Conservation (phyloP, 1,140 invertebrate genomes). For the Prorops nasuta region DNA sequence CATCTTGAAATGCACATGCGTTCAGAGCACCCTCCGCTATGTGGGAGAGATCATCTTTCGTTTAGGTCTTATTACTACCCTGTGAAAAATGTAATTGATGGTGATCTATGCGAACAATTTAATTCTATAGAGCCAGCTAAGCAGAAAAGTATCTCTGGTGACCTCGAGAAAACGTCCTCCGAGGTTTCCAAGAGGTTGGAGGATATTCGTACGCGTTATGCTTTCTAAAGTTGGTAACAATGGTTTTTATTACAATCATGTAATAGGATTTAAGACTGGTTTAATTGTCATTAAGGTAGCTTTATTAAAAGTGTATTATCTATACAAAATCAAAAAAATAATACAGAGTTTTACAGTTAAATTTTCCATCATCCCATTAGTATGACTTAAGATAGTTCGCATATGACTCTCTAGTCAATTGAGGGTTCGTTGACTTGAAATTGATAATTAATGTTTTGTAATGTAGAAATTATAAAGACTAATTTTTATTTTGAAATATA, state of each 20-base stretch:
- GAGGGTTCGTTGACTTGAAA: too few relatives aligned
- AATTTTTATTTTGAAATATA: too few relatives aligned
- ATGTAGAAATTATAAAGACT: too few relatives aligned
- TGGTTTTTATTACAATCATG: slow-evolving; percentile 9
- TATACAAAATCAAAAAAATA: too few relatives aligned
- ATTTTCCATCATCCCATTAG: too few relatives aligned
- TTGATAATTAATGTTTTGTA: too few relatives aligned
- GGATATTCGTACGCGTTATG: slow-evolving; percentile 91
- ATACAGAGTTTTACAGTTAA: too few relatives aligned
- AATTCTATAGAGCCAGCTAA: slow-evolving; percentile 92
- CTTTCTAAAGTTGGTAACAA: slow-evolving; percentile 71
- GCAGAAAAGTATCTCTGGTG: slow-evolving; percentile 92
- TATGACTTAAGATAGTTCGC: too few relatives aligned
- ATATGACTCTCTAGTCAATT: too few relatives aligned
- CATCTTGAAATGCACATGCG: slow-evolving; percentile 99
- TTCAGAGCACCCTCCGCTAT: slow-evolving; percentile 92
- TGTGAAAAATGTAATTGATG: slow-evolving; percentile 98
- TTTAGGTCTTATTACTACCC: slow-evolving; percentile 98
- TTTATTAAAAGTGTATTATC: too few relatives aligned
- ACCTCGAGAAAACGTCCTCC: slow-evolving; percentile 90
- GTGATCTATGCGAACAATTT: slow-evolving; percentile 98
- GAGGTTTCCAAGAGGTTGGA: slow-evolving; percentile 96
- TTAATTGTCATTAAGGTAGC: too few relatives aligned
- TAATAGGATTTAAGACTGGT: too few relatives aligned
- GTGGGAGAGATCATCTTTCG: slow-evolving; percentile 95